Conservation (phyloP, 1,140 invertebrate genomes). For the Drosophila nikananu region DNA sequence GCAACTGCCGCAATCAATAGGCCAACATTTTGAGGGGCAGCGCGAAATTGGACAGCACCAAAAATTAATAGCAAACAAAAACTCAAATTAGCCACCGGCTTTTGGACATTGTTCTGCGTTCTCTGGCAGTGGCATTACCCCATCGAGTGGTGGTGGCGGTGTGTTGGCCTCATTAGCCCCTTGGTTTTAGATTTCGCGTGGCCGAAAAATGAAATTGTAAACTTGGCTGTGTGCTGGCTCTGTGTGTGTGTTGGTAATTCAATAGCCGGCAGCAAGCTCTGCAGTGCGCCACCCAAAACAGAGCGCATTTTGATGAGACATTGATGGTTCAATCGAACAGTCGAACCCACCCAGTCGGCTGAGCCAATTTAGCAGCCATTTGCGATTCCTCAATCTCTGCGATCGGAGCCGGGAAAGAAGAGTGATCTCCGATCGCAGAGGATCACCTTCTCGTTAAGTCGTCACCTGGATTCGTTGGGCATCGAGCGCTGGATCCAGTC, state of each 20-base stretch:
- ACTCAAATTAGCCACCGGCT: conserved; percentile 61
- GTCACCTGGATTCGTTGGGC: conserved; percentile 29
- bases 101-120: conserved; percentile 46
- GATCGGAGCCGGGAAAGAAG: conserved; percentile 7
- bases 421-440: conserved; percentile 16
- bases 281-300: conserved; percentile 37
- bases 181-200: conserved; percentile 67
- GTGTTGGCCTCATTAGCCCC: conserved; percentile 67
- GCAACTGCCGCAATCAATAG: conserved; percentile 9
- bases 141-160: conserved; percentile 41
- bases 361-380: conserved; percentile 78
- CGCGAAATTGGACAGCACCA: conserved; percentile 49
- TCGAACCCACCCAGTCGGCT: conserved; percentile 67
- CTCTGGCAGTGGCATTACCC: conserved; percentile 48
- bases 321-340: conserved; percentile 78
- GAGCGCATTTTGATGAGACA: conserved; percentile 74
- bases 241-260: conserved; percentile 37
- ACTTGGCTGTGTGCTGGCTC: conserved; percentile 6
- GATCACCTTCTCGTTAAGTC: conserved; percentile 71
- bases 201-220: conserved; percentile 45
- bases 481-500: neutral
- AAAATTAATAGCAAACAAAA: conserved; percentile 68
- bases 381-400: conserved; percentile 61
- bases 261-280: conserved; percentile 24
- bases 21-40: conserved; percentile 26